phyloP scores from a whole-genome alignment of 2,797 vertebrate genomes.

The Dallia pectoralis region DNA sequence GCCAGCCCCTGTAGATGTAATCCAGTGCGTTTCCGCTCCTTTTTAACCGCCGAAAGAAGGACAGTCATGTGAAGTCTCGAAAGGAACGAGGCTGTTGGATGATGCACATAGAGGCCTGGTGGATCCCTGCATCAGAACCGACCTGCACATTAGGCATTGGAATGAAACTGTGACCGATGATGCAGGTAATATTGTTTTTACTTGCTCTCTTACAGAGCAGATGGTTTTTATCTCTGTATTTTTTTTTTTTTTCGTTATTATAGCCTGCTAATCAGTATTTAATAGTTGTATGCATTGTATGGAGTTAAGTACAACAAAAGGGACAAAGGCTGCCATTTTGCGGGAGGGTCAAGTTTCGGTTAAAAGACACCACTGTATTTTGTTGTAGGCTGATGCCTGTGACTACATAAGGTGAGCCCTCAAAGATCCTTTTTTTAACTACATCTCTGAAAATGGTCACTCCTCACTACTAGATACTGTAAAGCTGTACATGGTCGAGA shows the following conservation, averaged over 20 bases:
- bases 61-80: constrained; percentile 22
- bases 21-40: constrained; percentile 14
- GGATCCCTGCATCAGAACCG: constrained; percentile 9
- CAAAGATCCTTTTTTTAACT: constrained; percentile 34
- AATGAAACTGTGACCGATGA: constrained; percentile 42
- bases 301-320: constrained; percentile 56
- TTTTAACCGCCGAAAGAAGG: constrained; percentile 31
- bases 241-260: constrained; percentile 55
- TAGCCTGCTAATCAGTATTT: constrained; percentile 77
- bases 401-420: constrained; percentile 2
- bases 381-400: constrained; percentile 21
- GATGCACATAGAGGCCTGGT: constrained; percentile 25
- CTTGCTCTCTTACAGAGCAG: constrained; percentile 50
- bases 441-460: constrained; percentile 43
- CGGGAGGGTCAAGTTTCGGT: constrained; percentile 45
- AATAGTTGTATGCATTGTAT: constrained; percentile 72
- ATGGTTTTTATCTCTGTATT: constrained; percentile 34
- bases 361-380: constrained; percentile 21
- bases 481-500: constrained; percentile 31
- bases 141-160: constrained; percentile 42
- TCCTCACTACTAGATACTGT: constrained; percentile 43
- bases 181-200: constrained; percentile 50
- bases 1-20: constrained; percentile 15
- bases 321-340: constrained; percentile 60
- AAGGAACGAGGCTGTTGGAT: constrained; percentile 18